Conservation (phyloP, 2,113 vertebrate species). For the Xyrauchen texanus region DNA sequence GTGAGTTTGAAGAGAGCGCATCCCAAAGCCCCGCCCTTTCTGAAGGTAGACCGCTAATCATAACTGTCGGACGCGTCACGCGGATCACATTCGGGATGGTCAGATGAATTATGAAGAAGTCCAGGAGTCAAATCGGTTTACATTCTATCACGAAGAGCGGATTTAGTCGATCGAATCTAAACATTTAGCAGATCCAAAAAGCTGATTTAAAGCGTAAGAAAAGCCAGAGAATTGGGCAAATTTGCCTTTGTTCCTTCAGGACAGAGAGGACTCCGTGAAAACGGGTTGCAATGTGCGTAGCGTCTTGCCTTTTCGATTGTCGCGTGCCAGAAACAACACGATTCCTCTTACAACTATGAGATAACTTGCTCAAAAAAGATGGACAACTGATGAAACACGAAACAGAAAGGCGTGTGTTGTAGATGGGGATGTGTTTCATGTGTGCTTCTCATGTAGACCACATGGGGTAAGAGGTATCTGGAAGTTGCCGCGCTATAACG, state of each 20-base stretch:
- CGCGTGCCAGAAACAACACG: constrained; percentile 1
- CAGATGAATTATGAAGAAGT: constrained; percentile 23
- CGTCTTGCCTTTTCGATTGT: background rate
- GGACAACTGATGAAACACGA: constrained; percentile 5
- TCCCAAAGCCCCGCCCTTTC: constrained; percentile 26
- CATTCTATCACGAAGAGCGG: background rate
- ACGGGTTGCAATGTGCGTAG: constrained; percentile 14
- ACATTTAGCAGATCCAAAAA: background rate
- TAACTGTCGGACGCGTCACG: constrained; percentile 17
- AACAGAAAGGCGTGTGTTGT: constrained; percentile 3
- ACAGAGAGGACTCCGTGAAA: background rate
- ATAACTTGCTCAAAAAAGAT: background rate
- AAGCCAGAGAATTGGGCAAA: constrained; percentile 16
- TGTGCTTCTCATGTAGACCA: constrained; percentile 16
- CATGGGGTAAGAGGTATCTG: constrained; percentile 23
- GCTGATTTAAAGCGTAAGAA: background rate
- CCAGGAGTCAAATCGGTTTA: background rate
- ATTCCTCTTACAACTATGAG: background rate
- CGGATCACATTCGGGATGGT: constrained; percentile 1
- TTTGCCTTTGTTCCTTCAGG: constrained; percentile 27
- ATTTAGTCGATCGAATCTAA: background rate
- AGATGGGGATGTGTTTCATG: constrained; percentile 17
- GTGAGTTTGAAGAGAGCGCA: background rate
- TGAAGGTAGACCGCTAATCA: constrained; percentile 18
- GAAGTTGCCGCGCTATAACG: constrained; percentile 28